A percentile compares a stretch with the other conserved stretches of the same genome.
These are phyloP conservation scores for Dissostichus mawsoni DNA, from an alignment of 2,113 vertebrate genomes.

Conservation along the genomic window DNA sequence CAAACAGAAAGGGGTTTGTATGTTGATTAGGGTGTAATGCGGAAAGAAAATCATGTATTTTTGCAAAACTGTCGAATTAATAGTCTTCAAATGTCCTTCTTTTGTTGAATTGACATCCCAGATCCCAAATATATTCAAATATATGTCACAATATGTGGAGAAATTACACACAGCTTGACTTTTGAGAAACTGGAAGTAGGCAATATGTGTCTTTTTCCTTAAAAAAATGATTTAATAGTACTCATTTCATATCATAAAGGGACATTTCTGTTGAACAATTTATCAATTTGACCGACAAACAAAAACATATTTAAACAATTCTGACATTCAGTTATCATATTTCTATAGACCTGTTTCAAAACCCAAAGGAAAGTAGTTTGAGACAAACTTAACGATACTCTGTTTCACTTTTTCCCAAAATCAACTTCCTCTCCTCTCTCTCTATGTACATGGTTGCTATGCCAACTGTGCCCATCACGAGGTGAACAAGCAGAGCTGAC, in stretches of 20 bases:
- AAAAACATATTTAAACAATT: too few relatives aligned
- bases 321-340: too few relatives aligned
- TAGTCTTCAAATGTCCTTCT: background rate
- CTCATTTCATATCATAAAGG: too few relatives aligned
- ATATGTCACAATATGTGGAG: background rate
- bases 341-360: background rate
- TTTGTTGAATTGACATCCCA: background rate
- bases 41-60: too few relatives aligned
- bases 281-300: too few relatives aligned
- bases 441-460: slow-evolving; percentile 19
- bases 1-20: slow-evolving; percentile 54
- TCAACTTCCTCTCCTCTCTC: too few relatives aligned
- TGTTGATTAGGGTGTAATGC: background rate
- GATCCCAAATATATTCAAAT: background rate
- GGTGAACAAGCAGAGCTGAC: slow-evolving; percentile 41
- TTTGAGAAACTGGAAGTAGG: background rate
- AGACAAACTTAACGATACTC: too few relatives aligned
- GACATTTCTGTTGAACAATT: too few relatives aligned
- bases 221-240: background rate
- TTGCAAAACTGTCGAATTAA: too few relatives aligned
- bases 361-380: too few relatives aligned
- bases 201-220: background rate
- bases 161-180: background rate
- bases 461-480: slow-evolving; percentile 16
- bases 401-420: too few relatives aligned